Percentiles rank a stretch among this genome's conserved stretches.
Conservation (phyloP, 1,140 invertebrate genomes). For the Lethocerus indicus region DNA sequence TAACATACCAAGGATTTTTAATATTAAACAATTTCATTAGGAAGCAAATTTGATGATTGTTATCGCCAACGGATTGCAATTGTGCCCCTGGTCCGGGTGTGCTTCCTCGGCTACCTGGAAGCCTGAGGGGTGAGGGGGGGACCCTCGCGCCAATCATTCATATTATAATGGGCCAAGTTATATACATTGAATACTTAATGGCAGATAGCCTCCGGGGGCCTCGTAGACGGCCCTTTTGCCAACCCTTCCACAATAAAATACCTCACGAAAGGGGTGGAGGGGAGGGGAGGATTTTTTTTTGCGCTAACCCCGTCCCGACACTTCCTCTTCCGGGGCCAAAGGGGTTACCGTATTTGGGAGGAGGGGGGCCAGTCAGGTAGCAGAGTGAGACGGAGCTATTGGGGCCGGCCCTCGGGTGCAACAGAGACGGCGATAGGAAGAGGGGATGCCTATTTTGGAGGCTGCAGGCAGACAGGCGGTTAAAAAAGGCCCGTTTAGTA, state of each 20-base stretch:
- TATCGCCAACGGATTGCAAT: too few relatives aligned
- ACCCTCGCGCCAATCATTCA: constrained; percentile 5
- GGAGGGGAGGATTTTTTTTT: background rate
- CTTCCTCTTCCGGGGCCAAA: constrained; percentile 8
- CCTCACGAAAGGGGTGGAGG: background rate
- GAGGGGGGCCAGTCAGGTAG: constrained; percentile 8
- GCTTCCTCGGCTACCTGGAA: too few relatives aligned
- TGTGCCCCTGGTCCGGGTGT: too few relatives aligned
- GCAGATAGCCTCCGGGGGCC: too few relatives aligned
- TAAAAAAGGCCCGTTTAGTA: too few relatives aligned
- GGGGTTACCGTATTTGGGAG: constrained; percentile 4
- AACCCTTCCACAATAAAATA: too few relatives aligned
- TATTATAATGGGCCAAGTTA: constrained; percentile 11
- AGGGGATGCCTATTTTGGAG: background rate
- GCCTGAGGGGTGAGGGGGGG: background rate
- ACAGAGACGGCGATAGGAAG: constrained; percentile 3
- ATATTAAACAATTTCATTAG: too few relatives aligned
- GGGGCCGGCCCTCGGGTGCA: background rate
- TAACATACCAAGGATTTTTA: too few relatives aligned
- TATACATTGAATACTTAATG: constrained; percentile 14
- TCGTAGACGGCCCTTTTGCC: too few relatives aligned
- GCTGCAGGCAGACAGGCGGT: too few relatives aligned
- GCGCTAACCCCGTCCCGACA: background rate
- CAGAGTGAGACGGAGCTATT: background rate
- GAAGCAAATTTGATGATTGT: too few relatives aligned